Evolutionary conservation across 1,140 invertebrate species (phyloP).

Genomic region (Oscheius sp.): DNA sequence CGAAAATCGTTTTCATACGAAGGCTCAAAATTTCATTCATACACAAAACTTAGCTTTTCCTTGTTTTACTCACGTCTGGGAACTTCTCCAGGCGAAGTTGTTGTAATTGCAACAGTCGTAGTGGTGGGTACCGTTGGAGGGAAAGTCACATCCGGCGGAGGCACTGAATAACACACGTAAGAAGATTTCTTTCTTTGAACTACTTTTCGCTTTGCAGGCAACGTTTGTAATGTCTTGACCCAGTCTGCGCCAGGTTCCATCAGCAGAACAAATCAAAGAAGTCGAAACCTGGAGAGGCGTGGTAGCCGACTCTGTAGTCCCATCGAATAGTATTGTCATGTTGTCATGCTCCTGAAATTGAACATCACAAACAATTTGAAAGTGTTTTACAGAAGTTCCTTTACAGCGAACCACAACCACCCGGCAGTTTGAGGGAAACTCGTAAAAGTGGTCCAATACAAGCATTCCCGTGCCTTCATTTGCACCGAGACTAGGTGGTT

Average conservation of each 20-base stretch:
- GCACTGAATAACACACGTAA: neutral
- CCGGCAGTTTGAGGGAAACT: neutral
- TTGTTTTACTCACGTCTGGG: too few species aligned
- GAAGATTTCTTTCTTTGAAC: neutral
- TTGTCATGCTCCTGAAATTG: neutral
- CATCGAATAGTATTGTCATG: neutral
- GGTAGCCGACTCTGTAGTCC: neutral
- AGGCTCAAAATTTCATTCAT: too few species aligned
- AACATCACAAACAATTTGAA: neutral
- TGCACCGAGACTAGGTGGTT: neutral
- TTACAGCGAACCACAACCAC: neutral
- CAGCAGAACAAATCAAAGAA: neutral
- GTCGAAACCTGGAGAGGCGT: neutral
- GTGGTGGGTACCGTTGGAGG: neutral
- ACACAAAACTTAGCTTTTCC: too few species aligned
- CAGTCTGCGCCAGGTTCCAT: neutral
- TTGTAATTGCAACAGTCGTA: neutral
- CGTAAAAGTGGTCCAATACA: neutral
- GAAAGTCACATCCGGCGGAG: neutral
- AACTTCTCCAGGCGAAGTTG: neutral
- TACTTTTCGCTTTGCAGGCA: neutral
- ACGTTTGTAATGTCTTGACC: neutral
- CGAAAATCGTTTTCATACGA: too few species aligned
- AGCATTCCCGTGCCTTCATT: neutral
- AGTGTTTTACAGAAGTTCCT: neutral